Evolutionary conservation across 2,888 invertebrate genomes (phyloP).

Genomic region (Dryobotodes eremita): DNA sequence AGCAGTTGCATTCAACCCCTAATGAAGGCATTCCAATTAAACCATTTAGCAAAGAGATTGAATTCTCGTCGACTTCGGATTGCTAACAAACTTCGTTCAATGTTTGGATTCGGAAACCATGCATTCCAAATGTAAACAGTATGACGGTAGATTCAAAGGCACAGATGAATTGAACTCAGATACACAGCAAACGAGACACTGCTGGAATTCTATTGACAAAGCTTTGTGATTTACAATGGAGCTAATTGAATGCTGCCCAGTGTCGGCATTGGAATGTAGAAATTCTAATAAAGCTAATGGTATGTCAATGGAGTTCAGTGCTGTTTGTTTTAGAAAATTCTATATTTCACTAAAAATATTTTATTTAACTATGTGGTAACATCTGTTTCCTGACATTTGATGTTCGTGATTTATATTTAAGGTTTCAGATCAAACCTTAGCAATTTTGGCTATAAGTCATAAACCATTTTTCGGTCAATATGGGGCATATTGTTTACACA

Average conservation of each 20-base stretch:
- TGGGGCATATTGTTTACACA: background rate
- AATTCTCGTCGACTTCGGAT: slow-evolving; percentile 44
- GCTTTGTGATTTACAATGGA: slow-evolving; percentile 33
- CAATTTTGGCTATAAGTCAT: background rate
- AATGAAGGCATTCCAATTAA: slow-evolving; percentile 16
- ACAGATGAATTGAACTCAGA: slow-evolving; percentile 13
- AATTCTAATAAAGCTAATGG: background rate
- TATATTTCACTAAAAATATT: background rate
- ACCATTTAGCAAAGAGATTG: slow-evolving; percentile 26
- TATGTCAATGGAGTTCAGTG: slow-evolving; percentile 4
- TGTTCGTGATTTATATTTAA: background rate
- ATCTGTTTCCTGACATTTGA: too few relatives aligned
- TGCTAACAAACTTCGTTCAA: slow-evolving; percentile 28
- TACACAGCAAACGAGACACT: slow-evolving; percentile 9
- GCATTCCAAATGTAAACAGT: background rate
- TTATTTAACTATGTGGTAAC: background rate
- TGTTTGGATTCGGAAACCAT: slow-evolving; percentile 6
- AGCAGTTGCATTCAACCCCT: background rate
- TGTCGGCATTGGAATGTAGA: background rate
- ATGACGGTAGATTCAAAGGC: slow-evolving; percentile 33
- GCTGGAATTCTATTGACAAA: slow-evolving; percentile 24
- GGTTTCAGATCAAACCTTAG: background rate
- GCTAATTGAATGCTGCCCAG: slow-evolving; percentile 19
- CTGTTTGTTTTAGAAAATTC: background rate
- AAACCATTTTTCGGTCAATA: background rate